These are phyloP conservation scores for Notechis scutatus DNA, from an alignment of 2,113 vertebrate species.

Conservation along the genomic window DNA sequence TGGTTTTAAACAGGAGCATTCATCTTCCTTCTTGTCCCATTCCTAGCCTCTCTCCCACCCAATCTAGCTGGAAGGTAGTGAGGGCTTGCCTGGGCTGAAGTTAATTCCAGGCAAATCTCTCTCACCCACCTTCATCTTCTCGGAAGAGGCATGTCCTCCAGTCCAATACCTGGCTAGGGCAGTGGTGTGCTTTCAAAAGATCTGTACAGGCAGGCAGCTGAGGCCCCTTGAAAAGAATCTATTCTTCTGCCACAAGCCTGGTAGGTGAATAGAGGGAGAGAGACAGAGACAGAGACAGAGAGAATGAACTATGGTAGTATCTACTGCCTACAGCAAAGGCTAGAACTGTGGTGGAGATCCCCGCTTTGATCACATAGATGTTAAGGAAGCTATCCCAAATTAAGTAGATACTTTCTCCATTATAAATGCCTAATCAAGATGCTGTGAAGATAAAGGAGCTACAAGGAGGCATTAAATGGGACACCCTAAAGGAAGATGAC, in stretches of 20 bases:
- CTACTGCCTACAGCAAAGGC: neutral
- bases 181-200: neutral
- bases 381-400: conserved; percentile 4
- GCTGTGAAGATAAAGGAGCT: conserved; percentile 11
- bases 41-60: neutral
- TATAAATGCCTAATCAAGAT: conserved; percentile 7
- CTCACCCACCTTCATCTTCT: neutral
- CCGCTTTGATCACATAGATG: neutral
- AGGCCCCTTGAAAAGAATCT: neutral
- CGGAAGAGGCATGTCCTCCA: neutral
- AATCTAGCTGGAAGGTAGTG: neutral
- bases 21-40: neutral
- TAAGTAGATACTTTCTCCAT: neutral
- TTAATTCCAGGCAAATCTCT: neutral
- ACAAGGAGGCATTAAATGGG: neutral
- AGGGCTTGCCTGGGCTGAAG: neutral
- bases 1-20: too few relatives aligned
- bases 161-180: neutral
- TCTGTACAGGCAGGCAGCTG: neutral
- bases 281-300: neutral
- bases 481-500: conserved; percentile 11
- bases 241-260: neutral
- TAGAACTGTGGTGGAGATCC: neutral
- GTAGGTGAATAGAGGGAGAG: too few relatives aligned
- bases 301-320: neutral